These are phyloP conservation scores for Rhinoderma darwinii DNA, from an alignment of 2,113 vertebrate genomes.

Conservation along the genomic window DNA sequence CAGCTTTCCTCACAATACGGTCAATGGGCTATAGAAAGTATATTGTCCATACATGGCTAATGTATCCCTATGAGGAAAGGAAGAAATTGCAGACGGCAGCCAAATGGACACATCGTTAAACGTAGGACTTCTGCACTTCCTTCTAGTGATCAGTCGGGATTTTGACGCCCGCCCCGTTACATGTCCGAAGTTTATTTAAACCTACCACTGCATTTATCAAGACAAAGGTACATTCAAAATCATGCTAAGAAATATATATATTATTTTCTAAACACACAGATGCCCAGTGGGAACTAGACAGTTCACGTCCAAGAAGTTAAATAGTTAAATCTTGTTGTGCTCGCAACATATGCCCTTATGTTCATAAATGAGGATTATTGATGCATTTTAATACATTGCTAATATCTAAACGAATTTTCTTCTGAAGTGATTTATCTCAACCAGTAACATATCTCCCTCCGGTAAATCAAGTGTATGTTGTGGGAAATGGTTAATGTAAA, in stretches of 20 bases:
- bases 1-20: no score
- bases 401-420: constrained; percentile 7
- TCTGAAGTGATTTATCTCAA: constrained; percentile 1
- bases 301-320: neutral
- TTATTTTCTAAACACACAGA: no score
- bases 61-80: no score
- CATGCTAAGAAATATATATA: neutral
- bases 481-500: neutral
- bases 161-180: no score
- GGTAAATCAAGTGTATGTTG: neutral
- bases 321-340: neutral
- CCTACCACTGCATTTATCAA: neutral
- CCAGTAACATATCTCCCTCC: neutral
- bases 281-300: no score
- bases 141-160: no score
- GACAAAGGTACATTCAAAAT: neutral
- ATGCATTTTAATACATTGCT: neutral
- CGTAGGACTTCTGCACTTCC: no score
- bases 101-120: no score
- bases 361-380: neutral
- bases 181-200: neutral
- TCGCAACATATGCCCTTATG: neutral
- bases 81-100: no score
- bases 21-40: no score
- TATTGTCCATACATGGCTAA: no score